These are phyloP conservation scores for Bembecia ichneumoniformis DNA, from an alignment of 2,888 invertebrate species.

Conservation along the genomic window DNA sequence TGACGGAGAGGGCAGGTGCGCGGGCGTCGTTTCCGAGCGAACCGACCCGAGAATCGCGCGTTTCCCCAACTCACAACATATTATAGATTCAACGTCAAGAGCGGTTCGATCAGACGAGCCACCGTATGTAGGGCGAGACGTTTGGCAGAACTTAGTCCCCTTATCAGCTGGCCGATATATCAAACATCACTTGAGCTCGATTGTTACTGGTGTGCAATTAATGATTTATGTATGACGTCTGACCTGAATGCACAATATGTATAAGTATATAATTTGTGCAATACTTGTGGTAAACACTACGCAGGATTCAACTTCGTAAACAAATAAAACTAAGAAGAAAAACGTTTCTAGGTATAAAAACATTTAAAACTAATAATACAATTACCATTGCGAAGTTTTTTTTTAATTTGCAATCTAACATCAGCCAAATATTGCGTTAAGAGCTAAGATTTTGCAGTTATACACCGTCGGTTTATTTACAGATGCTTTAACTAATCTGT, in stretches of 20 bases:
- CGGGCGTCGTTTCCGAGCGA: slow-evolving; percentile 60
- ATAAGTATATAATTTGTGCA: background rate
- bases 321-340: no score
- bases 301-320: no score
- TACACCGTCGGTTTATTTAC: background rate
- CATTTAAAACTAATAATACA: no score
- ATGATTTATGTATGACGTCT: slow-evolving; percentile 31
- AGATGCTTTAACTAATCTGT: slow-evolving; percentile 8
- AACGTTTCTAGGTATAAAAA: no score
- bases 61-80: slow-evolving; percentile 20
- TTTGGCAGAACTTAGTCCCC: slow-evolving; percentile 16
- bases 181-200: slow-evolving; percentile 24
- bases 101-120: slow-evolving; percentile 2
- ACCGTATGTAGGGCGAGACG: slow-evolving; percentile 8
- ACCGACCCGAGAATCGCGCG: slow-evolving; percentile 41
- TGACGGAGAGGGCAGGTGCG: slow-evolving; percentile 73
- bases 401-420: no score
- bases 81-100: background rate
- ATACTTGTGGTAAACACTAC: no score
- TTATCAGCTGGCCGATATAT: slow-evolving; percentile 45
- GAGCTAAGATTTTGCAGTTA: no score
- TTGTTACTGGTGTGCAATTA: slow-evolving; percentile 39
- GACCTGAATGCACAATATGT: slow-evolving; percentile 29
- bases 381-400: no score
- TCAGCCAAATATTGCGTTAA: no score